Conservation (phyloP, 1,140 invertebrate genomes). For the Antheraea mylitta region DNA sequence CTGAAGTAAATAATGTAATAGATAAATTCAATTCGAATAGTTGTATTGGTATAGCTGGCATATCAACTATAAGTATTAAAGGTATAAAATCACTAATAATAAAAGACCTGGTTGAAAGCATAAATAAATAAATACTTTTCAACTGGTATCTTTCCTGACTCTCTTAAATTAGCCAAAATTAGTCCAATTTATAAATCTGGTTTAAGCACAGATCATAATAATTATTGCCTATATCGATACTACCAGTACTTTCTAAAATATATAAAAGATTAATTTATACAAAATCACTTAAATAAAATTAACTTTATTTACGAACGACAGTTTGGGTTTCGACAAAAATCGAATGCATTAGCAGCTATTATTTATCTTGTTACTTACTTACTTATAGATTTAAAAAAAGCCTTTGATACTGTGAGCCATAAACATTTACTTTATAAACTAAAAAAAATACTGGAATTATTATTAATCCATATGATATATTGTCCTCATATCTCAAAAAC, state of each 20-base stretch:
- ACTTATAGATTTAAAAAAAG: conserved; percentile 15
- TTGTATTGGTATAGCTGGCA: no score
- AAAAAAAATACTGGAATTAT: conserved; percentile 1
- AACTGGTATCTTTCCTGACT: conserved; percentile 12
- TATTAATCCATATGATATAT: neutral
- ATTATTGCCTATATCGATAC: conserved; percentile 13
- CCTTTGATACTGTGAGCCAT: conserved; percentile 14
- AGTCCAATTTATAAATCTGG: conserved; percentile 17
- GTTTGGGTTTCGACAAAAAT: no score
- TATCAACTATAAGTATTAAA: no score
- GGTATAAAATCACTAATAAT: no score
- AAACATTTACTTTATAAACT: neutral
- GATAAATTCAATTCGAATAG: no score
- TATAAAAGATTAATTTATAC: conserved; percentile 17
- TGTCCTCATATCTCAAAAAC: conserved; percentile 30
- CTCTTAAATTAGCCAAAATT: conserved; percentile 17
- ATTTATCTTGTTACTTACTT: neutral
- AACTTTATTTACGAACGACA: no score
- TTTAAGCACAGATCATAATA: neutral
- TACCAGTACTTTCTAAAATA: conserved; percentile 16
- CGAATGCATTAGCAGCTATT: no score
- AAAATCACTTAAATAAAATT: no score
- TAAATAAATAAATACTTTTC: conserved; percentile 8
- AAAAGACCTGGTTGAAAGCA: neutral
- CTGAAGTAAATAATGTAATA: no score